Percentiles rank a stretch among this genome's conserved stretches.
These are phyloP conservation scores for Vannuccia rotundouncinata DNA, from an alignment of 2,888 invertebrate genomes.

Conservation along the genomic window DNA sequence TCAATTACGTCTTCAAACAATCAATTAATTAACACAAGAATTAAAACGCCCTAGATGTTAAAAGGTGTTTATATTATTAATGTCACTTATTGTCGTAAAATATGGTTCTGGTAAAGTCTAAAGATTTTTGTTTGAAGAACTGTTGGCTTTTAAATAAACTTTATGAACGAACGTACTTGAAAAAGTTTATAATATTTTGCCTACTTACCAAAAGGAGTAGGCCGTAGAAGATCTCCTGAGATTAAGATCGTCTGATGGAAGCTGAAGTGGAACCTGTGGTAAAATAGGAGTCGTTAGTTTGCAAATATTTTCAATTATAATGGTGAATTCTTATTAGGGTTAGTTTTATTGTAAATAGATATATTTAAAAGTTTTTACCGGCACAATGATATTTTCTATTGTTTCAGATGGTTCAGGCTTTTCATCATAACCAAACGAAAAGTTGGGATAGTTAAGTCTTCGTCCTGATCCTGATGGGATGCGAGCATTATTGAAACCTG, in stretches of 20 bases:
- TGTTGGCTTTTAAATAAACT: too few species aligned
- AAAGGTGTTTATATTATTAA: too few species aligned
- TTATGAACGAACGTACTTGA: too few species aligned
- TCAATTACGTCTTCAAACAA: too few species aligned
- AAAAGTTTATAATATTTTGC: too few species aligned
- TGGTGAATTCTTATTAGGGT: neutral
- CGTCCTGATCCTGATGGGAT: neutral
- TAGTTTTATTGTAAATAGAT: neutral
- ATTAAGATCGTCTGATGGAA: slow-evolving; percentile 13
- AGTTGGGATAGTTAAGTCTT: neutral
- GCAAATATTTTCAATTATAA: neutral
- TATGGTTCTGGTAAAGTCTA: too few species aligned
- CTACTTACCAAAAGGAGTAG: neutral
- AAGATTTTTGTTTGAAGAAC: too few species aligned
- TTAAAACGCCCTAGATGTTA: too few species aligned
- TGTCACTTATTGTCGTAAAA: too few species aligned
- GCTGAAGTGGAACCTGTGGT: neutral
- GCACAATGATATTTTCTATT: neutral
- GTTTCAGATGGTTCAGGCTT: neutral
- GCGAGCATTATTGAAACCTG: neutral
- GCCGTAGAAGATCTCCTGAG: neutral
- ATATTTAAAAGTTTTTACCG: neutral
- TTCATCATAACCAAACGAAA: neutral
- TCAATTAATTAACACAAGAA: too few species aligned
- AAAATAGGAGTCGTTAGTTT: neutral